Evolutionary conservation across 2,797 vertebrate genomes (phyloP), one percentile per base, ranked within the genome.

Genomic region (Darevskia nairensis): DNA sequence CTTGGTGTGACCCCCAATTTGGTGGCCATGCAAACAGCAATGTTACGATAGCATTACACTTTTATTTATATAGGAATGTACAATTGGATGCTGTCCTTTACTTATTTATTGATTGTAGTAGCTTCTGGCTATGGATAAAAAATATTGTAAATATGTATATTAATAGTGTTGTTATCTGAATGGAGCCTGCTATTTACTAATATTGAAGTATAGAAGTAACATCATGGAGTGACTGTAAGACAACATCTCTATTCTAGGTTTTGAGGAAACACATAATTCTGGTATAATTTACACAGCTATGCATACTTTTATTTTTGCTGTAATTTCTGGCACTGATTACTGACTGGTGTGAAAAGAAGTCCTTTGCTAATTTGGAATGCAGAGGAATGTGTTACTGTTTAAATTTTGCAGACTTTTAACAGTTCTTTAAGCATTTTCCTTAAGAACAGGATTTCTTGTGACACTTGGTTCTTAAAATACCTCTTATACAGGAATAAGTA

Each of bases 341-440:
- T 41, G 69, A n/a, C 7, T 13, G 19, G 39, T 68, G 41, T 44
- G 39, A 44, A 68, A 13, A 82, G 15, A 69, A 82, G 64, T 71
- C 29, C 69, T 82, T 17, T 46, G 66, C 41, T 15, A 69, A 46
- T 69, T 69, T 50, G 46, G 44, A 50, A 82, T 32, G 66, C 71
- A 82, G 17, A 46, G 39, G 69, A 46, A 82, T 71, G 9, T 82
- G 81, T 17, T 32, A 68, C 39, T 69, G 64, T 46, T 3, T 29
- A 82, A 27, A 68, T 68, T 32, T 46, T 35, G 27, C 35, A 68
- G 61, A 15, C 61, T 68, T 81, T 68, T 82, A 82, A 66, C 80
- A 66, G 61, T 41, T 68, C 61, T 10, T 69, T 69, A 44, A 44
- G n/a, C 27, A 6, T 86, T 77, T 3, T 92, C 89, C 84, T 85